These are phyloP conservation scores for Lamellibrachia columna DNA, from an alignment of 2,888 invertebrate genomes.

Conservation along the genomic window DNA sequence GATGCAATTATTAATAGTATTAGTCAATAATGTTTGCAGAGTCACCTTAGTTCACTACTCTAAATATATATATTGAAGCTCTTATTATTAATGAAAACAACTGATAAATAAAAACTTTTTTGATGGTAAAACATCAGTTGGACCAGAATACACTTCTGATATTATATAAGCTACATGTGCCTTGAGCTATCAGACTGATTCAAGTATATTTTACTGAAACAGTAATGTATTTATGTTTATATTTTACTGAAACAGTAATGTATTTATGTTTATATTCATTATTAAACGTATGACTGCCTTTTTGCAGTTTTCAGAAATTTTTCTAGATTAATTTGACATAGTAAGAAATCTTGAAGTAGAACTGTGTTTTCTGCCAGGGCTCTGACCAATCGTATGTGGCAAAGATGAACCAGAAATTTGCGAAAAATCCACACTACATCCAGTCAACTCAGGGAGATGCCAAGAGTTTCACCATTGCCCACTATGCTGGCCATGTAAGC, in stretches of 20 bases:
- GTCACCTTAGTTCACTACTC: not conserved
- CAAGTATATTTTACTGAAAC: too few relatives aligned
- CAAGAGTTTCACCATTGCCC: slow-evolving; percentile 55
- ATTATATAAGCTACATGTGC: too few relatives aligned
- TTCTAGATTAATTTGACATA: not conserved
- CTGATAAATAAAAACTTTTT: not conserved
- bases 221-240: too few relatives aligned
- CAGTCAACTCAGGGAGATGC: slow-evolving; percentile 48
- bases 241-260: too few relatives aligned
- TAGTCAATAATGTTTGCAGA: not conserved
- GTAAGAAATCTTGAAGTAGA: too few relatives aligned
- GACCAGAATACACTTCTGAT: too few relatives aligned
- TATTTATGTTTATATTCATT: not conserved
- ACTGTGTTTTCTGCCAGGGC: slow-evolving; percentile 41
- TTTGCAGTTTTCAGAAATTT: not conserved
- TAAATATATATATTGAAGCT: not conserved
- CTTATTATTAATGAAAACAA: too few relatives aligned
- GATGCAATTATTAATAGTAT: too few relatives aligned
- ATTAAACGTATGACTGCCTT: not conserved
- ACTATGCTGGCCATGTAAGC: slow-evolving; percentile 63
- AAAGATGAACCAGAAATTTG: slow-evolving; percentile 57
- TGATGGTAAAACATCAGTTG: not conserved
- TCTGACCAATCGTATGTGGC: slow-evolving; percentile 57
- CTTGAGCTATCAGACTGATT: too few relatives aligned
- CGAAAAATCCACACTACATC: slow-evolving; percentile 45